Base-by-base conservation (phyloP, 2,113 vertebrate species). In the Stegastes partitus region DNA sequence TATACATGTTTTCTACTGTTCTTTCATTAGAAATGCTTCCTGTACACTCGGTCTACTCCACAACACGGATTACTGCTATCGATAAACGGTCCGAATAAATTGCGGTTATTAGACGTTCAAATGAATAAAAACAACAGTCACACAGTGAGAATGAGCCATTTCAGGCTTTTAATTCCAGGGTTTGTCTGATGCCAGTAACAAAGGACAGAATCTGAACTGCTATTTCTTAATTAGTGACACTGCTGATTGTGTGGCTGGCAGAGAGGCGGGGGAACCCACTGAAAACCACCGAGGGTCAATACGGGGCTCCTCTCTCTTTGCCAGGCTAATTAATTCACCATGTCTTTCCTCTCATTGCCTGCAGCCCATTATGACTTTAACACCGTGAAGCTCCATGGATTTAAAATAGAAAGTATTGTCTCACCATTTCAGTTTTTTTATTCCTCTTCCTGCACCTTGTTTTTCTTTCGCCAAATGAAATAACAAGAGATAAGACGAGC, bases 261-360 rank as follows among this genome's bases (percentile, higher is more conserved):
- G 93, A 95, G 94, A 95, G 94, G 96, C 91, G 93, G 95, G 94
- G 94, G 95, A 96, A 96, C 11, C 67, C 37, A 21, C 34, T 54
- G 95, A 94, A 97, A 96, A 95, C 96, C 96, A 96, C 93, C 93
- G 94, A 94, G 94, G 96, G 96, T 97, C 96, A 97, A 91, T 90
- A 86, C 78, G 90, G 90, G 92, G 94, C 91, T 73, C 93, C 95
- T 96, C 94, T 96, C 95, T 84, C 47, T 95, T 95, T 97, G 96
- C 95, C 95, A 96, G 95, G 79, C 96, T 97, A 96, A 99, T 97
- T 97, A 97, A 97, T 98, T 97, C 94, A 95, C 96, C 94, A 94
- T 95, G 96, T 94, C 94, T 95, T 94, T 93, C 90, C 88, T 94
- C 91, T 92, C 93, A 95, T 95, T 93, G 94, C 95, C 96, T 89